Conservation (phyloP, 2,113 vertebrate species). For the Gymnobelideus leadbeateri region DNA sequence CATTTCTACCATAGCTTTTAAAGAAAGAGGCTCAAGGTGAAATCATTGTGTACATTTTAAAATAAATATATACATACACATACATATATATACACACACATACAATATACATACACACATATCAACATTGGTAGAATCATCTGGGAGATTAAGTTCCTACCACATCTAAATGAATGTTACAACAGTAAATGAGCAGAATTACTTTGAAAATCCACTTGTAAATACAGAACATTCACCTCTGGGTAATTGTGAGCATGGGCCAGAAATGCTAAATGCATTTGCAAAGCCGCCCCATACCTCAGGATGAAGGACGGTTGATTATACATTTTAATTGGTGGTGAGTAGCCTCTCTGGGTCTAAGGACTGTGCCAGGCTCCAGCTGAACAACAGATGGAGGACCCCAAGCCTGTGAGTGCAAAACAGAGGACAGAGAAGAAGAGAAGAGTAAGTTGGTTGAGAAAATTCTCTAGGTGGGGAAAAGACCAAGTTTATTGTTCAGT, state of each 20-base stretch:
- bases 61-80: background rate
- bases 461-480: background rate
- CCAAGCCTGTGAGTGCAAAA: background rate
- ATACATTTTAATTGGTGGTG: background rate
- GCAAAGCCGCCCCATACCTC: background rate
- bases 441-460: background rate
- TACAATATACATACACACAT: constrained; percentile 26
- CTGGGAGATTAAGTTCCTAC: constrained; percentile 39
- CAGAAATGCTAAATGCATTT: background rate
- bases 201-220: constrained; percentile 18
- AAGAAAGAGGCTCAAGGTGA: constrained; percentile 61
- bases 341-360: background rate
- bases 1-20: constrained; percentile 64
- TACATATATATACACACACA: no score
- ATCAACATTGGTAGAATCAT: constrained; percentile 23
- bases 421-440: background rate
- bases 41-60: constrained; percentile 29
- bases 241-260: constrained; percentile 16
- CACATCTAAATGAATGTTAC: constrained; percentile 34
- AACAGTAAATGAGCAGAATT: constrained; percentile 11
- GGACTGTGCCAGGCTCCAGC: background rate
- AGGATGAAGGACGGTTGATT: background rate
- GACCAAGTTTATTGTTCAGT: background rate
- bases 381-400: background rate
- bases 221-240: constrained; percentile 46